Conservation (phyloP, 2,113 vertebrate species). For the Sphaerodactylus townsendi region DNA sequence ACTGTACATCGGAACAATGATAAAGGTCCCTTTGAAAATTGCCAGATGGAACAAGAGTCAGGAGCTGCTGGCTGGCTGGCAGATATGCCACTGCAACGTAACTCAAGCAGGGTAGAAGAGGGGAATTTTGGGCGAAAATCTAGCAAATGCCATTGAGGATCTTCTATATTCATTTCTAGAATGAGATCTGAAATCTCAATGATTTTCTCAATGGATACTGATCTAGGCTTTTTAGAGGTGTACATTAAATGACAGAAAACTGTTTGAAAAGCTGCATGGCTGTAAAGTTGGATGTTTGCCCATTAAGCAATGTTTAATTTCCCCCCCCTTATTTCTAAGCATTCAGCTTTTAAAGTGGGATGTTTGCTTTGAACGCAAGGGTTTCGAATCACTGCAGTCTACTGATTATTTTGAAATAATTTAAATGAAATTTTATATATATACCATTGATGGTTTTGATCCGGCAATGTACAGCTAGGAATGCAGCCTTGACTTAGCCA, state of each 20-base stretch:
- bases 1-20: conserved; percentile 59
- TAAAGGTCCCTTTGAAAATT: conserved; percentile 69
- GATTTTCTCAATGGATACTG: conserved; percentile 37
- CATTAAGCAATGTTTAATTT: neutral
- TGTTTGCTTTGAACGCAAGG: too few relatives aligned
- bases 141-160: conserved; percentile 43
- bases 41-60: conserved; percentile 62
- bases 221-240: conserved; percentile 29
- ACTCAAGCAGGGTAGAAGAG: conserved; percentile 61
- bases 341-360: too few relatives aligned
- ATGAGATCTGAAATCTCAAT: conserved; percentile 7
- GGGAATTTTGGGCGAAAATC: conserved; percentile 59
- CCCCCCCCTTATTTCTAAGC: neutral
- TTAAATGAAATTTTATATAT: too few relatives aligned
- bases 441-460: too few relatives aligned
- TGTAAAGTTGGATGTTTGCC: neutral
- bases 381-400: too few relatives aligned
- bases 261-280: neutral
- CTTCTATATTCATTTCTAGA: conserved; percentile 39
- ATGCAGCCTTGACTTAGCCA: too few relatives aligned
- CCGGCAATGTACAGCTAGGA: too few relatives aligned
- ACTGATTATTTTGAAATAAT: too few relatives aligned
- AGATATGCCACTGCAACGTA: conserved; percentile 67
- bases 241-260: neutral
- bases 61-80: conserved; percentile 56